Percentiles rank a stretch among this genome's conserved stretches.
phyloP scores from a whole-genome alignment of 2,888 invertebrate genomes.

The Apantesis nais region DNA sequence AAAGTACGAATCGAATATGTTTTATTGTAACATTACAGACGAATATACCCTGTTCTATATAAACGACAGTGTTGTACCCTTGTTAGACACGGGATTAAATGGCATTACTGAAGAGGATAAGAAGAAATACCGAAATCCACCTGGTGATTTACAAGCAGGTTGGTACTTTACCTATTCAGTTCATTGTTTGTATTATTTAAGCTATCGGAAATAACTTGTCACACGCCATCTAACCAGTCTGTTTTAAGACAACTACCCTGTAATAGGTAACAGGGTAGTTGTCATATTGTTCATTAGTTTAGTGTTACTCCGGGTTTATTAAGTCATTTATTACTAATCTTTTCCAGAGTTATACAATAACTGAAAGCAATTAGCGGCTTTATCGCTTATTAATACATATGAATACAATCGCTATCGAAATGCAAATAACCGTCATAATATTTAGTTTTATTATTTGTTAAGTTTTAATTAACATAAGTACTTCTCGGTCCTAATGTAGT shows the following conservation, averaged over 20 bases:
- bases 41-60: not conserved
- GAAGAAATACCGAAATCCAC: slow-evolving; percentile 28
- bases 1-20: no score
- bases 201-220: not conserved
- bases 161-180: slow-evolving; percentile 9
- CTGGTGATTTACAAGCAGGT: slow-evolving; percentile 33
- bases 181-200: not conserved
- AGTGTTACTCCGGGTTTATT: not conserved
- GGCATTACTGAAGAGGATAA: slow-evolving; percentile 30
- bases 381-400: not conserved
- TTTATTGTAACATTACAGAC: slow-evolving; percentile 9
- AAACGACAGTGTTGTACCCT: not conserved
- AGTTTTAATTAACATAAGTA: no score
- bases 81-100: slow-evolving; percentile 1
- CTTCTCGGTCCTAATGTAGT: no score
- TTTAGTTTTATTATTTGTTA: no score
- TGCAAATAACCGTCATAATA: not conserved
- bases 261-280: no score
- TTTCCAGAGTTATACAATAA: not conserved
- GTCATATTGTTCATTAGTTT: no score
- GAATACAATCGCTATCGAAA: not conserved
- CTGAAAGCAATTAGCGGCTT: not conserved
- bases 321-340: no score
- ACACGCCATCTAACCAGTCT: not conserved
- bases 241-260: no score